Evolutionary conservation across 1,140 invertebrate species (phyloP).

Genomic region (Lysiphlebus fabarum): DNA sequence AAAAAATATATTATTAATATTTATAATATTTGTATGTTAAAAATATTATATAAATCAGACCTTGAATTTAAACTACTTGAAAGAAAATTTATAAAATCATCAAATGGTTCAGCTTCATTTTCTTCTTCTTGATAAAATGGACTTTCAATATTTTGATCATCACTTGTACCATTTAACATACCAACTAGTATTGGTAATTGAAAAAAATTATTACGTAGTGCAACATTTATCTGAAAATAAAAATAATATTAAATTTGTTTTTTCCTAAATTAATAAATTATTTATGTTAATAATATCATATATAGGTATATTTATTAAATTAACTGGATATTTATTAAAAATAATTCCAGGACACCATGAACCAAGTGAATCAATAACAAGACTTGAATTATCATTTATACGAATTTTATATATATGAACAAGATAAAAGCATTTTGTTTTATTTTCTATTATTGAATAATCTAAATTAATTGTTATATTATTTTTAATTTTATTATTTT

Average conservation of each 20-base stretch:
- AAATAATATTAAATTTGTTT: slow-evolving; percentile 5
- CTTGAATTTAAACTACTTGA: slow-evolving; percentile 46
- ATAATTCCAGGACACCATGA: slow-evolving; percentile 42
- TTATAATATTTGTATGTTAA: too few relatives aligned
- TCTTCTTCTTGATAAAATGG: slow-evolving; percentile 34
- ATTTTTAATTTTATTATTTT: not conserved
- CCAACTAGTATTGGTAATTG: slow-evolving; percentile 46
- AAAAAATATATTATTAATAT: too few relatives aligned
- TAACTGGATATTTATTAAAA: slow-evolving; percentile 31
- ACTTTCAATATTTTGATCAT: slow-evolving; percentile 31
- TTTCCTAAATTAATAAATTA: not conserved
- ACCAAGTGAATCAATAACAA: slow-evolving; percentile 42
- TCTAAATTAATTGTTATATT: slow-evolving; percentile 26
- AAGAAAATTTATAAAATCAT: slow-evolving; percentile 46
- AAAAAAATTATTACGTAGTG: slow-evolving; percentile 44
- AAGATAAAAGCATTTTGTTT: slow-evolving; percentile 35
- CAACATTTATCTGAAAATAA: slow-evolving; percentile 30
- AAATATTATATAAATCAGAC: slow-evolving; percentile 27
- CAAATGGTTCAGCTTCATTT: slow-evolving; percentile 42
- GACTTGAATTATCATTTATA: slow-evolving; percentile 40
- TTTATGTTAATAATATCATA: not conserved
- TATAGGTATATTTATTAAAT: not conserved
- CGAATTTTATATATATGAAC: slow-evolving; percentile 48
- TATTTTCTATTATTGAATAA: slow-evolving; percentile 25
- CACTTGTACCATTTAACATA: slow-evolving; percentile 45